Evolutionary conservation across 2,113 vertebrate species (phyloP), one percentile per base, ranked within the genome.

Genomic region (Plectropomus leopardus): DNA sequence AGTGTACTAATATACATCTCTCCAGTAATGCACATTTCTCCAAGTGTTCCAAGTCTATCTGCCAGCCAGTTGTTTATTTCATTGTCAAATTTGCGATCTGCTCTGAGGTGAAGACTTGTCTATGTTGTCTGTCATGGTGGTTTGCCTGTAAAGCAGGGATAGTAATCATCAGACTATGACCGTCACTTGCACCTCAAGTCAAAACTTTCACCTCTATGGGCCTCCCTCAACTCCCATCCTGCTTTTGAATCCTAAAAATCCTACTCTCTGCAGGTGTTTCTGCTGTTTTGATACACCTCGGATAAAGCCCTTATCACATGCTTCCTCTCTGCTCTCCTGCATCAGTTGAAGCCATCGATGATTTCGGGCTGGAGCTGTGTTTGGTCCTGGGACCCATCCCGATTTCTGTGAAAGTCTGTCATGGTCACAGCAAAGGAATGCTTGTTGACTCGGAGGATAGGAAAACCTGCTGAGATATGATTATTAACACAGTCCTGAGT

Each of bases 381-480:
- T 71, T 66, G 48, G 42, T 47, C 32, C 51, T 2, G 17, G 34
- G 65, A 68, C 45, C 67, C 30, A 14, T 83, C 72, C 15, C 53
- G 42, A 70, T 40, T 48, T 58, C 82, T 61, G 61, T 73, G 50
- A 77, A 80, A 59, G 70, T 72, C 63, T 80, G 76, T 88, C 88
- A 84, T 4, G 59, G 75, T 86, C 76, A 76, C 58, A n/a, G 44
- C 40, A 42, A 42, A 67, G 83, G 77, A 93, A 88, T 86, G 74
- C 47, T 16, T 73, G 58, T 78, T 78, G 86, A 80, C 60, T 67
- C 17, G 1, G 61, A 64, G 66, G 63, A 76, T 10, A 79, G 60
- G 47, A 85, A 91, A 80, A 74, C 57, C 71, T 83, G 69, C 65
- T 42, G 59, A 79, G 71, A 85, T 80, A 82, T 76, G 66, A 76